These are phyloP conservation scores for Tadarida brasiliensis DNA, from an alignment of 2,797 vertebrate genomes.

Conservation along the genomic window DNA sequence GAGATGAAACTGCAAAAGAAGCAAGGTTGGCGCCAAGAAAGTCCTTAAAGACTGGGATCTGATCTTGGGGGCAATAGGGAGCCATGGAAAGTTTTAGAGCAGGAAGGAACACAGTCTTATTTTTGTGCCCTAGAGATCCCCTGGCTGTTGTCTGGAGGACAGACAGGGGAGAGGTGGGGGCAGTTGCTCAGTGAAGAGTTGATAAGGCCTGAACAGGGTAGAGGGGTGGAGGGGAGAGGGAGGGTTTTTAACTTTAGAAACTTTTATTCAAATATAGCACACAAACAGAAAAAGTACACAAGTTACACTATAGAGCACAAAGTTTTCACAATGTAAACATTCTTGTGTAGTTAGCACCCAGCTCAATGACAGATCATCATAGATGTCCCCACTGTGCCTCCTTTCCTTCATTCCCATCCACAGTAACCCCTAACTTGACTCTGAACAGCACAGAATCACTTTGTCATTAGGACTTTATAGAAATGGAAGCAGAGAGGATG, in stretches of 20 bases:
- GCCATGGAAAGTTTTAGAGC: neutral
- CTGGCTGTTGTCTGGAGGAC: neutral
- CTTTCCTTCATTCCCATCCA: neutral
- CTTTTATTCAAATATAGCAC: neutral
- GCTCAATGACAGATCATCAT: neutral
- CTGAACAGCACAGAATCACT: neutral
- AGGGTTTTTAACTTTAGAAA: neutral
- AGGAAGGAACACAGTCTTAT: neutral
- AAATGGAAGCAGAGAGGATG: neutral
- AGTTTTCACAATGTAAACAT: neutral
- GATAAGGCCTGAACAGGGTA: neutral
- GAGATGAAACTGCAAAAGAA: neutral
- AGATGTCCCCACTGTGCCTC: neutral
- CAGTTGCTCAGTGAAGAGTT: neutral
- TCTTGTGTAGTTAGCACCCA: neutral
- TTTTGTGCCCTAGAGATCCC: neutral
- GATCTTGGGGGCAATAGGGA: neutral
- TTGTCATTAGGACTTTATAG: neutral
- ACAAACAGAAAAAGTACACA: neutral
- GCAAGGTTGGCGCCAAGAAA: neutral
- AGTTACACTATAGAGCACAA: neutral
- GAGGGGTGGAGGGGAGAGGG: neutral
- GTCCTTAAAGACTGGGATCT: neutral
- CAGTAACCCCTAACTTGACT: neutral
- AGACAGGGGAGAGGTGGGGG: neutral